Base-by-base conservation (phyloP, 2,888 invertebrate genomes). In the Lasioglossum lativentre region DNA sequence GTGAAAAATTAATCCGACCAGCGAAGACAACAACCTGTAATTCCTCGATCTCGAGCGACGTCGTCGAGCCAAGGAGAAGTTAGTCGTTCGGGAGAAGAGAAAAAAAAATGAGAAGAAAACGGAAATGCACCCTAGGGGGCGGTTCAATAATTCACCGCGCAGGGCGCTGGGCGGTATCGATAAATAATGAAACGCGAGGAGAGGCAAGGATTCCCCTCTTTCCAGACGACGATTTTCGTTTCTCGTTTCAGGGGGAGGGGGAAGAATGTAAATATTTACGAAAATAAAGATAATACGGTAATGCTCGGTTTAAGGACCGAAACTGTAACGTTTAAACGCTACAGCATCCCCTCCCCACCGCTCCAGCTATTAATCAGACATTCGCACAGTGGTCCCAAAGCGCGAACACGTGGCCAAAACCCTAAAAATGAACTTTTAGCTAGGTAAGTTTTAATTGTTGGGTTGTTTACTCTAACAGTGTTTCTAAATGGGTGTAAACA, bases 171-270 rank as follows among this genome's bases (percentile, higher is more conserved):
- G 23, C 23, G 30, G 38, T 27, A 47, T 74, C 74, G 73, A 83
- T 86, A 86, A 86, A 86, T 84, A 84, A 80, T 80, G 85, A 84
- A 77, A 80, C 82, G 40, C 74, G 84, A 71, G 59, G 59, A 63
- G 16, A 30, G 59, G 27, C 16, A 63, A 84, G 66, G 78, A 78
- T 30, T 78, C 52, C 72, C 34, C 52, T 63, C 75, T 82, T 78
- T 82, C 75, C 78, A 72, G 72, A 45, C 52, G 66, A 42, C 66
- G 78, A 42, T 75, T 82, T 75, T 71, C 77, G 66, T 47, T 75
- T 56, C 74, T 75, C 66, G 70, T 74, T 45, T 16, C 56, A 52
- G 19, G 6, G 2, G 6, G 19, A 23, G 23, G 27, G 34, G 34
- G 34, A 34, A 3, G 30, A 52, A 6, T n/a, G 71, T 66, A 85